phyloP scores from a whole-genome alignment of 2,888 invertebrate species.

The Ferrisia virgata region DNA sequence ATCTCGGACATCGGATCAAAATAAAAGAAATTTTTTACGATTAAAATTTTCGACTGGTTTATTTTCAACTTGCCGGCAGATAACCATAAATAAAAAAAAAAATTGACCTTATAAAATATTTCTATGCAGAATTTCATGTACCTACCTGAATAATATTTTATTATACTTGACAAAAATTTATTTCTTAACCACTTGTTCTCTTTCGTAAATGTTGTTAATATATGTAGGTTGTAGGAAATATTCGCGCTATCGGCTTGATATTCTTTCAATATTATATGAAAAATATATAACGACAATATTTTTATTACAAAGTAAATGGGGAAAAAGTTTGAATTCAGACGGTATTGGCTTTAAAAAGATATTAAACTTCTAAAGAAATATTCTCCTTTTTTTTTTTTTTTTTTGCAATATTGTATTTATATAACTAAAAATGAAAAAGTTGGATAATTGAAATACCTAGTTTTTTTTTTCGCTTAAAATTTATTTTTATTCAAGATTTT shows the following conservation, averaged over 20 bases:
- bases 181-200: background rate
- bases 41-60: no score
- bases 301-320: background rate
- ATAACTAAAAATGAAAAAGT: background rate
- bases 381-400: background rate
- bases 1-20: no score
- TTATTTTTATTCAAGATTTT: no score
- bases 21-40: no score
- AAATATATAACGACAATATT: background rate
- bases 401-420: background rate
- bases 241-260: background rate
- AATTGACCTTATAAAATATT: background rate
- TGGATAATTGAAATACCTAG: background rate
- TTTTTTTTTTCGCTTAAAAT: background rate
- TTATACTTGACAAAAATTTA: background rate
- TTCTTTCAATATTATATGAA: background rate
- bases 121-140: background rate
- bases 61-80: no score
- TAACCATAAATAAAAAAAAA: no score
- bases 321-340: background rate
- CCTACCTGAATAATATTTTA: background rate
- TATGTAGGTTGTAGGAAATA: background rate
- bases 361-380: background rate
- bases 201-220: background rate
- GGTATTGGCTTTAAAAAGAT: background rate